These are phyloP conservation scores for Ammospiza caudacuta DNA, from an alignment of 2,113 vertebrate species.

Conservation along the genomic window DNA sequence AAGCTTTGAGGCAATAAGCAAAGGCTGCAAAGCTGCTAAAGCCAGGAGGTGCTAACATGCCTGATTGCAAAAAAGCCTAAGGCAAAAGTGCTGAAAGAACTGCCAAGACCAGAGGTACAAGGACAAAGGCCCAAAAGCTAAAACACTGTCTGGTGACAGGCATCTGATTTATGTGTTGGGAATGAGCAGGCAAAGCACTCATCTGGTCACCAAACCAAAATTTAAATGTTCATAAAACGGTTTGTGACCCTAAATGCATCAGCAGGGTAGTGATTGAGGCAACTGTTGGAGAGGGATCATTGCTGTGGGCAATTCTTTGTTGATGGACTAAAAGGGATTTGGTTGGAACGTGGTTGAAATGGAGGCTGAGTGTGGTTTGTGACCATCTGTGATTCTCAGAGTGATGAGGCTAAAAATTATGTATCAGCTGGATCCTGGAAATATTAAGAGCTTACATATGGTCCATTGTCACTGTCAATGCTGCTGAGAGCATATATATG, in stretches of 20 bases:
- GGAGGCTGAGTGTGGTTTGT: background rate
- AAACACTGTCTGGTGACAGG: background rate
- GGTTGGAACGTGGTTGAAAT: background rate
- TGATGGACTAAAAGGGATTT: background rate
- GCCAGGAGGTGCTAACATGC: constrained; percentile 20
- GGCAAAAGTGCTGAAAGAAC: constrained; percentile 10
- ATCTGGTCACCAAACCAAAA: background rate
- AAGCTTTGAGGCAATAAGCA: constrained; percentile 45
- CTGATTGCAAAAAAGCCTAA: constrained; percentile 34
- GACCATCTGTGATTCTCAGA: background rate
- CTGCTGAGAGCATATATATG: background rate
- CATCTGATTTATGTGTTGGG: background rate
- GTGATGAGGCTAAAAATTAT: background rate
- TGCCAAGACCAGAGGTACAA: constrained; percentile 9
- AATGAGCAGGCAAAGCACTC: background rate
- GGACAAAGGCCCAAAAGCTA: background rate
- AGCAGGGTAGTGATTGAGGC: background rate
- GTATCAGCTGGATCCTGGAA: background rate
- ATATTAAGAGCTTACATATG: background rate
- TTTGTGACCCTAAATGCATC: background rate
- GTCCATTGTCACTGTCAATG: background rate
- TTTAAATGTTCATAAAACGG: background rate
- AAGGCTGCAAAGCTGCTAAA: constrained; percentile 47
- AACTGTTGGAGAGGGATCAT: background rate
- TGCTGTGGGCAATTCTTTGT: background rate